Evolutionary conservation across 2,888 invertebrate species (phyloP), one percentile per base, ranked within the genome.

Genomic region (Lithophane leautieri): DNA sequence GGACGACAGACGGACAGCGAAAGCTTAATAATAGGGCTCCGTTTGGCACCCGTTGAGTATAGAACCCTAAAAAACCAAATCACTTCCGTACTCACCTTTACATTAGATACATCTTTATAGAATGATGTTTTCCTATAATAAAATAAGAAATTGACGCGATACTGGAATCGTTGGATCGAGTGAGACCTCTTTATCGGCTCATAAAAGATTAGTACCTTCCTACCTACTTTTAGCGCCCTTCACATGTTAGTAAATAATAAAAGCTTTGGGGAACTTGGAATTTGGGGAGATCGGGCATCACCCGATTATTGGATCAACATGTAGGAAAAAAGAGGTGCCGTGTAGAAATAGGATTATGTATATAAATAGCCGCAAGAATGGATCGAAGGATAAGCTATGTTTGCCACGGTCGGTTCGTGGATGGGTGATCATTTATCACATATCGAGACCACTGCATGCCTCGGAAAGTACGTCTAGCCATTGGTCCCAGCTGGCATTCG

Each of bases 71-170:
- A 14, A 14, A 44, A 44, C 12, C 42, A 44, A 74, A 73, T 34
- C 76, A 83, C 58, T 66, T 66, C 14, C 25, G 63, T 19, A 22
- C 25, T 19, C 34, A 60, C 42, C 4, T 66, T 12, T 67, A 82
- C 74, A 19, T 12, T 16, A 50, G 25, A 22, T 69, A 60, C 14
- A 56, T 25, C 42, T 61, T 8, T 56, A 77, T 12, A 72, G 67
- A 50, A n/a, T n/a, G n/a, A 52, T 68, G 67, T 75, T 63, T 73
- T 67, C 22, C 25, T 54, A 11, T 70, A 78, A 74, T 86, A 86
- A 80, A 76, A 83, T 79, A 70, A 74, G 79, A 76, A 70, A 78
- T 78, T 78, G 61, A 85, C 63, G 62, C 65, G 65, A 58, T 73
- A 58, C 73, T 56, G 44, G 52, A 63, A 70, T 77, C 72, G 40